A percentile compares a stretch with the other conserved stretches of the same genome.
phyloP scores from a whole-genome alignment of 1,140 invertebrate species.

The Pemphigus obesinymphae region DNA sequence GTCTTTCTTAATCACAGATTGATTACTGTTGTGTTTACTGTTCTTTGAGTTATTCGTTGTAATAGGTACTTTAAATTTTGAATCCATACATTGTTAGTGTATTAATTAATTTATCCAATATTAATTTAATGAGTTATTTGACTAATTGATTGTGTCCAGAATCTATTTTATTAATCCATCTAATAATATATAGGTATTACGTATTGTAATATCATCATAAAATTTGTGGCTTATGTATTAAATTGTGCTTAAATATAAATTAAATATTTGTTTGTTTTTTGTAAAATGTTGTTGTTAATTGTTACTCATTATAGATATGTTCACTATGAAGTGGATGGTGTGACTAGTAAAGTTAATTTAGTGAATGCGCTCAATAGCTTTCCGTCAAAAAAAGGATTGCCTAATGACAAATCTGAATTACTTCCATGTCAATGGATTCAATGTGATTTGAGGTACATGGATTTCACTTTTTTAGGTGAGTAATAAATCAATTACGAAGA shows the following conservation, averaged over 20 bases:
- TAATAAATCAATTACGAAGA: neutral
- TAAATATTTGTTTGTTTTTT: neutral
- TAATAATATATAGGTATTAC: no score
- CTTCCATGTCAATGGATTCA: slow-evolving; percentile 94
- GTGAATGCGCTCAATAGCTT: slow-evolving; percentile 6
- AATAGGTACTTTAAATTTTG: no score
- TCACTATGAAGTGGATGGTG: slow-evolving; percentile 81
- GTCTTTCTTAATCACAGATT: neutral
- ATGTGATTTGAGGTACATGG: slow-evolving; percentile 89
- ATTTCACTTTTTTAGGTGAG: slow-evolving; percentile 87
- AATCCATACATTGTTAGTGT: no score
- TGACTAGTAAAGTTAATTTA: slow-evolving; percentile 22
- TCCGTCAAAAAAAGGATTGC: slow-evolving; percentile 36
- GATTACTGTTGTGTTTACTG: no score
- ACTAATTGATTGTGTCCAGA: no score
- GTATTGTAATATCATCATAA: no score
- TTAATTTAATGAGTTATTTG: no score
- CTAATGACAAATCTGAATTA: slow-evolving; percentile 60
- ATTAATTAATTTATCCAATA: no score
- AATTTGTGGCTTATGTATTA: no score
- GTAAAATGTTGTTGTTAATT: neutral
- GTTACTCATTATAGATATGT: slow-evolving; percentile 68
- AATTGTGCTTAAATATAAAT: no score
- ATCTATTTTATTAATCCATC: no score
- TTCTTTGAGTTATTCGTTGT: no score